Conservation (phyloP, 2,797 vertebrate genomes). For the Smutsia gigantea region DNA sequence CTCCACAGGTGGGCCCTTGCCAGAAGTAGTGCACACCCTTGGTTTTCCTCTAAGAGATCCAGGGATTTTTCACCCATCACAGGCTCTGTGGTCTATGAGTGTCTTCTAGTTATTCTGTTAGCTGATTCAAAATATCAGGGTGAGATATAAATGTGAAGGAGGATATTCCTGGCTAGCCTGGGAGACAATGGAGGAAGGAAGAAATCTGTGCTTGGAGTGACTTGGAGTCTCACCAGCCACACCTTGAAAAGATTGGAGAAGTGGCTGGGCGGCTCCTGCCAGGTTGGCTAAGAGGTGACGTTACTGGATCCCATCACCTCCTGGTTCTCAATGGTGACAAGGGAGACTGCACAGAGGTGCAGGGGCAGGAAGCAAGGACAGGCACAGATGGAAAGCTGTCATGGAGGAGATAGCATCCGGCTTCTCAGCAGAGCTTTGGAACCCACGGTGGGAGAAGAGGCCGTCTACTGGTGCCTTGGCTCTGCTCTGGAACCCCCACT, state of each 20-base stretch:
- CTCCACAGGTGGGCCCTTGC: neutral
- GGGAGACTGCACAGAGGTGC: neutral
- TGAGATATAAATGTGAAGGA: neutral
- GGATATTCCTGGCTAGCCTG: neutral
- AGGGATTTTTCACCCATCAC: no score
- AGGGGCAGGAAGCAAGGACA: neutral
- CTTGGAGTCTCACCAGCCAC: slow-evolving; percentile 5
- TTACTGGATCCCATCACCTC: neutral
- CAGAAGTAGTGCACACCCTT: neutral
- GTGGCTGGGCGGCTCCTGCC: neutral
- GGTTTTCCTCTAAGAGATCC: neutral
- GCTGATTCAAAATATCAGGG: neutral
- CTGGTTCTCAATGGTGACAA: neutral
- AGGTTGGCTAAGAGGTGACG: slow-evolving; percentile 9
- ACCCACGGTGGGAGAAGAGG: neutral
- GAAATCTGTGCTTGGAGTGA: neutral
- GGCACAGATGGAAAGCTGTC: neutral
- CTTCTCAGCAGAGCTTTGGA: neutral
- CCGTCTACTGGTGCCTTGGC: neutral
- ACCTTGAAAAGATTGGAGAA: slow-evolving; percentile 3
- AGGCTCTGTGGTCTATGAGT: neutral
- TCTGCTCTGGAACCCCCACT: neutral
- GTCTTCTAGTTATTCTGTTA: neutral
- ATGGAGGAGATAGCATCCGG: neutral
- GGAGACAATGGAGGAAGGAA: neutral